These are phyloP conservation scores for Peromyscus aztecus DNA, from an alignment of 2,797 vertebrate genomes.

Conservation along the genomic window DNA sequence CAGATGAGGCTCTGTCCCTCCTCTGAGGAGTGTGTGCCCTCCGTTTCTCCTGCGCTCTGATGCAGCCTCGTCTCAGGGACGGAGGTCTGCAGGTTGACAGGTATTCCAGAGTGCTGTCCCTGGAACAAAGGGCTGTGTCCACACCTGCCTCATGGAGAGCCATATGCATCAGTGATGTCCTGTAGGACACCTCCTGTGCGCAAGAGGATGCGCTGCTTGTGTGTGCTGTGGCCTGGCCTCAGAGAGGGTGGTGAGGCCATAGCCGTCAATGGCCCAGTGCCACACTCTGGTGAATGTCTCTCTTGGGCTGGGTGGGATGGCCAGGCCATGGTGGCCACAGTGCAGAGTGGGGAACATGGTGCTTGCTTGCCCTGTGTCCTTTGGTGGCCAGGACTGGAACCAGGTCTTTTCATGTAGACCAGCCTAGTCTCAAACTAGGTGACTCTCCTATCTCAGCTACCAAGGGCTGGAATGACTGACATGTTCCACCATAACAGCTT, in stretches of 20 bases:
- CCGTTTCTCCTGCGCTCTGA: not conserved
- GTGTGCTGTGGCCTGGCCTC: not conserved
- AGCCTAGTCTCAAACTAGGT: not conserved
- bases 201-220: not conserved
- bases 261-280: not conserved
- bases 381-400: not conserved
- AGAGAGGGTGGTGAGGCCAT: no score
- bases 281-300: not conserved
- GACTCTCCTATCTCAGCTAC: not conserved
- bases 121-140: not conserved
- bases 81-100: not conserved
- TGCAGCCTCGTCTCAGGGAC: not conserved
- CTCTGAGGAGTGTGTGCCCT: not conserved
- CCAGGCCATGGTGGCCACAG: not conserved
- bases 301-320: not conserved
- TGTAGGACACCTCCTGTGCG: not conserved
- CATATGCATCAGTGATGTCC: no score
- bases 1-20: not conserved
- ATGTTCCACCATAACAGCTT: not conserved
- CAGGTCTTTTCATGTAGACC: not conserved
- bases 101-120: not conserved
- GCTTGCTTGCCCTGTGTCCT: not conserved
- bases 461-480: no score
- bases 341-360: not conserved
- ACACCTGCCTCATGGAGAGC: not conserved